These are phyloP conservation scores for Creontiades dilutus DNA, from an alignment of 2,888 invertebrate species.

Conservation along the genomic window DNA sequence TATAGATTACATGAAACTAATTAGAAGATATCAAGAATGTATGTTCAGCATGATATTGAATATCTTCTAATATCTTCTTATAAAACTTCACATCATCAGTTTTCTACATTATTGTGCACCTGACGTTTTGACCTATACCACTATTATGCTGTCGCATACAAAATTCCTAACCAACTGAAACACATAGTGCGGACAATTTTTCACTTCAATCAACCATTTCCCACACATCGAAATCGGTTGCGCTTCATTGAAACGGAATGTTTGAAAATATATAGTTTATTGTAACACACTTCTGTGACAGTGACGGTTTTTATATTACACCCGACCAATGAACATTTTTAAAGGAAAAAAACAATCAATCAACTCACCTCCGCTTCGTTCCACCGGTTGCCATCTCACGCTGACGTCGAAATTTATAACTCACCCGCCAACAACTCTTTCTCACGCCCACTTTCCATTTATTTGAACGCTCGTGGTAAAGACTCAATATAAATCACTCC, in stretches of 20 bases:
- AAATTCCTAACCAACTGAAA: too few species aligned
- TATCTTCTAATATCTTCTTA: too few species aligned
- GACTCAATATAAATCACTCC: constrained; percentile 32
- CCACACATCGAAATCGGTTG: too few species aligned
- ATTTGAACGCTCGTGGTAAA: constrained; percentile 17
- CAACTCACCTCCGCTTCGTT: constrained; percentile 38
- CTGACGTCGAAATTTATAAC: constrained; percentile 39
- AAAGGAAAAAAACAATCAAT: constrained; percentile 27
- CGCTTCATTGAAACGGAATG: not conserved
- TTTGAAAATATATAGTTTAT: not conserved
- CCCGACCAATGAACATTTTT: constrained; percentile 7
- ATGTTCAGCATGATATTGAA: too few species aligned
- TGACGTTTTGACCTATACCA: too few species aligned
- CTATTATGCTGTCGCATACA: too few species aligned
- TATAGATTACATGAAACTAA: too few species aligned
- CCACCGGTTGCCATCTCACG: constrained; percentile 42
- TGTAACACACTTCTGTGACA: constrained; percentile 22
- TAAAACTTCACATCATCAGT: too few species aligned
- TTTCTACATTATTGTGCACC: too few species aligned
- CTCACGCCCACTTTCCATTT: constrained; percentile 32
- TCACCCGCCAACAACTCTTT: constrained; percentile 32
- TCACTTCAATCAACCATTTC: too few species aligned
- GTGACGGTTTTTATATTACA: constrained; percentile 7
- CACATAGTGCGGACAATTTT: too few species aligned
- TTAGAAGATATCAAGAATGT: too few species aligned